Evolutionary conservation across 2,113 vertebrate species (phyloP).

Genomic region (Tricholaema leucomelas): DNA sequence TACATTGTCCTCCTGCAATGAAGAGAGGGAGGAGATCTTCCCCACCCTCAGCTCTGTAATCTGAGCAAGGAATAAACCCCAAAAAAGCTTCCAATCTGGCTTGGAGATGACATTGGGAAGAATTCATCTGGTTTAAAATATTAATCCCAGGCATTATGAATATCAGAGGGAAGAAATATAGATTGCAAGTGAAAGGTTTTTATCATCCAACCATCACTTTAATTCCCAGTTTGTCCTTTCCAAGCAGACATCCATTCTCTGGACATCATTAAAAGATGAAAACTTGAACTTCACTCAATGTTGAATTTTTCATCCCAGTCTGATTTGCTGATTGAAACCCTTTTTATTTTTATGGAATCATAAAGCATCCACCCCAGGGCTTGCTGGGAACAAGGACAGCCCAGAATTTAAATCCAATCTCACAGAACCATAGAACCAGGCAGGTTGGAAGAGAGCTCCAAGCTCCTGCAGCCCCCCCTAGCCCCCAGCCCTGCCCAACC

Average conservation of each 20-base stretch:
- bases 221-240: conserved; percentile 63
- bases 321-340: background rate
- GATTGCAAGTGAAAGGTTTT: conserved; percentile 59
- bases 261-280: conserved; percentile 16
- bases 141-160: conserved; percentile 60
- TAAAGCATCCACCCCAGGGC: no score
- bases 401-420: no score
- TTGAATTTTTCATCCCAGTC: conserved; percentile 52
- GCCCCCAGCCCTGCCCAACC: no score
- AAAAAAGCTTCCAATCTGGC: background rate
- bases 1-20: background rate
- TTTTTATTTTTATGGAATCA: no score
- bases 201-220: conserved; percentile 50
- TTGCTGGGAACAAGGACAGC: no score
- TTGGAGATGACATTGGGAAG: conserved; percentile 37
- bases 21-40: background rate
- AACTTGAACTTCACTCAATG: conserved; percentile 23
- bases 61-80: background rate
- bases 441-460: no score
- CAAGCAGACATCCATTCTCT: conserved; percentile 49
- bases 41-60: background rate
- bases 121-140: conserved; percentile 64
- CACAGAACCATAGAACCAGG: no score
- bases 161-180: conserved; percentile 37
- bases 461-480: no score